Conservation (phyloP, 2,797 vertebrate genomes). For the Pelodytes ibericus region DNA sequence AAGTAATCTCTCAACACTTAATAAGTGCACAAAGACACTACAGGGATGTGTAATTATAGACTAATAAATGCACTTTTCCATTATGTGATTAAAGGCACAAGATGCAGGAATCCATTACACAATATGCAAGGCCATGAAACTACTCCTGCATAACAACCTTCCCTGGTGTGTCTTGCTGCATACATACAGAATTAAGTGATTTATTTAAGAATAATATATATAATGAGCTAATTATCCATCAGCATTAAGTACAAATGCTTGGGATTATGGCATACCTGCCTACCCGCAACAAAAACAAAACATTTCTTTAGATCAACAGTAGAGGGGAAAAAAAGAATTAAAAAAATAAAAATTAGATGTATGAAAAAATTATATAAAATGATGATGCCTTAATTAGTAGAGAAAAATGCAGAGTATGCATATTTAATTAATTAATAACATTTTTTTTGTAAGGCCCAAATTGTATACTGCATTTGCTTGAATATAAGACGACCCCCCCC, state of each 20-base stretch:
- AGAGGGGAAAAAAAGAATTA: not conserved
- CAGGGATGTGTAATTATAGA: constrained; percentile 37
- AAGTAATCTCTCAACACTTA: constrained; percentile 26
- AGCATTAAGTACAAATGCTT: not conserved
- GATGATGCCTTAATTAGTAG: too few species aligned
- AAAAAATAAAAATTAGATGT: too few species aligned
- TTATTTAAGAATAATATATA: constrained; percentile 26
- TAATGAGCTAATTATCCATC: constrained; percentile 27
- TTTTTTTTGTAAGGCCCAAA: too few species aligned
- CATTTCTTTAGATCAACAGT: not conserved
- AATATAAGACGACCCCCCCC: too few species aligned
- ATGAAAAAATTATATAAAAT: too few species aligned
- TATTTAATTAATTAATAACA: too few species aligned
- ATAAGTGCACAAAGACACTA: constrained; percentile 38
- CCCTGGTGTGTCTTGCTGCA: constrained; percentile 12
- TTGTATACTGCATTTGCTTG: too few species aligned
- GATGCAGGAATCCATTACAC: constrained; percentile 15
- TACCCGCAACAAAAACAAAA: not conserved
- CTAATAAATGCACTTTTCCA: constrained; percentile 33
- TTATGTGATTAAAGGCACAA: constrained; percentile 32
- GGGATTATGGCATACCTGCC: constrained; percentile 9
- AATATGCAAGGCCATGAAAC: constrained; percentile 14
- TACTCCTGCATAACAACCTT: constrained; percentile 3
- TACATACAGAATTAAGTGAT: constrained; percentile 15
- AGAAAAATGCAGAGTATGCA: too few species aligned